These are phyloP conservation scores for Aspiorhynchus laticeps DNA, from an alignment of 2,113 vertebrate species.

Conservation along the genomic window DNA sequence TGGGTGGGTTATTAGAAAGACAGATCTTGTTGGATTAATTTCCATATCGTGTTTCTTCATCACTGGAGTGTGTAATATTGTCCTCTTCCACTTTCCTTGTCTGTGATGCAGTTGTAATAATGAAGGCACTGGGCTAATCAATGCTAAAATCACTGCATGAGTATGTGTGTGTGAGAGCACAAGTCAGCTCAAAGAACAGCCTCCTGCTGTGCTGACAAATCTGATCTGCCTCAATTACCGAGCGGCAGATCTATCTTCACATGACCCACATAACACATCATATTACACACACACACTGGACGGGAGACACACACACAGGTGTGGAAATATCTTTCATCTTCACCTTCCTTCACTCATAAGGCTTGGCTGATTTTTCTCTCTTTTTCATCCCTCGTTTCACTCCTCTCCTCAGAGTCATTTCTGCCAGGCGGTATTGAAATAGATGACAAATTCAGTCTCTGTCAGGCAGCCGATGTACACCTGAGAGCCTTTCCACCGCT, in stretches of 20 bases:
- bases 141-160: not conserved
- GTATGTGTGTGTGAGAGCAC: not conserved
- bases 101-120: not conserved
- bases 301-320: not conserved
- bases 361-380: not conserved
- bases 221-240: constrained; percentile 46
- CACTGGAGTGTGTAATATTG: not conserved
- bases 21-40: not conserved
- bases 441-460: constrained; percentile 43
- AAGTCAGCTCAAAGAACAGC: constrained; percentile 14
- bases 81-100: not conserved
- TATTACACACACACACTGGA: not conserved
- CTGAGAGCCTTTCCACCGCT: constrained; percentile 13
- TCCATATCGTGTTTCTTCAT: not conserved
- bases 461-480: constrained; percentile 10
- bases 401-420: constrained; percentile 28
- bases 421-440: not conserved
- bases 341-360: constrained; percentile 12
- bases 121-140: constrained; percentile 1
- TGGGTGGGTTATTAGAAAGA: not conserved
- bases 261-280: constrained; percentile 42
- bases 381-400: constrained; percentile 1
- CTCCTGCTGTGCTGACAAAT: constrained; percentile 39
- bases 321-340: constrained; percentile 13
- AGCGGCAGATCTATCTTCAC: constrained; percentile 38